Conservation (phyloP, 2,888 invertebrate genomes). For the Esperia sulphurella region DNA sequence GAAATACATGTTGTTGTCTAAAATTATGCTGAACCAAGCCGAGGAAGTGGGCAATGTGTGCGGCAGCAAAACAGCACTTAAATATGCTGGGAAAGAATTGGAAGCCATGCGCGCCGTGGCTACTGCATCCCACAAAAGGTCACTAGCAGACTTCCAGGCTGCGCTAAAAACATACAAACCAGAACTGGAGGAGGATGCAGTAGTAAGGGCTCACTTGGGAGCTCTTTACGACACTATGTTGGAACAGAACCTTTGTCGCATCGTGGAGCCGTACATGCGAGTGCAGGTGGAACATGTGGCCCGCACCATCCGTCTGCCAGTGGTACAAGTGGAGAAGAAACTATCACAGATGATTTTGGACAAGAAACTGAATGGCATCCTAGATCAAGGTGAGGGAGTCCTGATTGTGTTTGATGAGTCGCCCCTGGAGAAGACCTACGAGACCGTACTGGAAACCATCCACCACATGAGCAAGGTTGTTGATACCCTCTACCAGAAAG, state of each 20-base stretch:
- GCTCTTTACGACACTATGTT: constrained; percentile 98
- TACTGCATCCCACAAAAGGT: constrained; percentile 96
- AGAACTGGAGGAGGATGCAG: constrained; percentile 96
- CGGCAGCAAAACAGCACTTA: constrained; percentile 97
- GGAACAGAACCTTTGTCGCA: constrained; percentile 98
- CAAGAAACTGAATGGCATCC: constrained; percentile 96
- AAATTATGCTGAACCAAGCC: constrained; percentile 98
- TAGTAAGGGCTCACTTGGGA: constrained; percentile 97
- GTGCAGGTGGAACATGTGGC: constrained; percentile 97
- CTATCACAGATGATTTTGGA: constrained; percentile 99
- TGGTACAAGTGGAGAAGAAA: constrained; percentile 97
- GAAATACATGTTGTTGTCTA: constrained; percentile 99
- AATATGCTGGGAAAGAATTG: constrained; percentile 96
- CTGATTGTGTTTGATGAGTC: constrained; percentile 98
- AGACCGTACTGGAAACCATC: constrained; percentile 97
- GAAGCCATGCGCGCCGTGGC: constrained; percentile 99
- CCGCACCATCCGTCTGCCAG: constrained; percentile 92
- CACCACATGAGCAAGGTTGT: constrained; percentile 99
- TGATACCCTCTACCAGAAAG: constrained; percentile 99
- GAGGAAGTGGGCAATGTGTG: constrained; percentile 97
- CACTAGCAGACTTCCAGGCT: constrained; percentile 96
- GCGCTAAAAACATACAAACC: constrained; percentile 91
- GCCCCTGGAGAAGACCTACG: constrained; percentile 97
- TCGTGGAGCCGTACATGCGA: constrained; percentile 98
- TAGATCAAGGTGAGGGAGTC: constrained; percentile 99